Evolutionary conservation across 1,140 invertebrate genomes (phyloP).

Genomic region (Holcopasites calliopsidis): DNA sequence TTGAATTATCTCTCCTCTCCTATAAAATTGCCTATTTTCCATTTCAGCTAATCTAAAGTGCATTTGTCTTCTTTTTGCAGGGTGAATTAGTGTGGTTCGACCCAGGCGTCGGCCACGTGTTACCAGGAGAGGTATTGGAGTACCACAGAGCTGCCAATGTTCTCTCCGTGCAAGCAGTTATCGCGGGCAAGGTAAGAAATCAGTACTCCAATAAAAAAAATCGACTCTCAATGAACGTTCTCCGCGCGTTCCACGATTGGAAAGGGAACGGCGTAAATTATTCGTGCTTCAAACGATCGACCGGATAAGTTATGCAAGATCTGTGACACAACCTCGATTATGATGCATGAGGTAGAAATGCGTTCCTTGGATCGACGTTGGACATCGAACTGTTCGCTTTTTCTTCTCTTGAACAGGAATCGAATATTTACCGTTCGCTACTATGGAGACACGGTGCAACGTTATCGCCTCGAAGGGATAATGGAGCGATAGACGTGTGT

Average conservation of each 20-base stretch:
- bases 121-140: slow-evolving; percentile 93
- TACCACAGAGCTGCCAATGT: slow-evolving; percentile 93
- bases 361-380: neutral
- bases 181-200: slow-evolving; percentile 89
- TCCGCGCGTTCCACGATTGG: neutral
- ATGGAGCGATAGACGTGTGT: neutral
- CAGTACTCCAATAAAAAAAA: neutral
- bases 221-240: neutral
- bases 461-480: slow-evolving; percentile 40
- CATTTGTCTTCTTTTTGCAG: slow-evolving; percentile 64
- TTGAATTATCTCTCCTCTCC: too few relatives aligned
- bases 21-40: too few relatives aligned
- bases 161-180: slow-evolving; percentile 91
- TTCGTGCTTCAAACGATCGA: slow-evolving; percentile 9
- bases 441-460: slow-evolving; percentile 4
- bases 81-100: slow-evolving; percentile 96
- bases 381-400: neutral
- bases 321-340: slow-evolving; percentile 2
- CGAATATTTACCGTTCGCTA: slow-evolving; percentile 22
- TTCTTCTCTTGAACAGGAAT: slow-evolving; percentile 15
- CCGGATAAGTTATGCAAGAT: slow-evolving; percentile 27
- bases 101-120: slow-evolving; percentile 91
- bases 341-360: slow-evolving; percentile 1
- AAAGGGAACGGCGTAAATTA: slow-evolving; percentile 12
- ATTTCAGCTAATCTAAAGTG: too few relatives aligned